A percentile compares a stretch with the other conserved stretches of the same genome.
Evolutionary conservation across 64 coral and sea anemone genomes (phyloP).

Genomic region (Montipora capricornis): DNA sequence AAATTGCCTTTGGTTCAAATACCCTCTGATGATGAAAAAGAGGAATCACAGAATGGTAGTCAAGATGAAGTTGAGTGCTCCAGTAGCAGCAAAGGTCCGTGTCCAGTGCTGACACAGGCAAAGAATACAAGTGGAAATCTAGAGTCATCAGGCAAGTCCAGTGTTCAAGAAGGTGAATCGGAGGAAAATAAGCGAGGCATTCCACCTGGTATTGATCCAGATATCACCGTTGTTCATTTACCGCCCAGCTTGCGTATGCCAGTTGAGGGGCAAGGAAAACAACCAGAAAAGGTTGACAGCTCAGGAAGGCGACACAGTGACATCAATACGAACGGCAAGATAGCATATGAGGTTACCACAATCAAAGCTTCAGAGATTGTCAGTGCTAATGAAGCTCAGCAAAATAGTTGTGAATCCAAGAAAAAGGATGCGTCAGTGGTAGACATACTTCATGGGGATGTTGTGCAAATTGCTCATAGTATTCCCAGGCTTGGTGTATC

Average conservation of each 20-base stretch:
- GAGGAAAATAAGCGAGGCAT: not conserved
- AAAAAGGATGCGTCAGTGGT: not conserved
- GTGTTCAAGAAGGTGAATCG: not conserved
- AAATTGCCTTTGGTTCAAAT: not conserved
- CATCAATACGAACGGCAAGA: not conserved
- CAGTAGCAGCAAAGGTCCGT: not conserved
- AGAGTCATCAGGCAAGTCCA: not conserved
- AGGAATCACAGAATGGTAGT: not conserved
- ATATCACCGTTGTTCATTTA: constrained; percentile 45
- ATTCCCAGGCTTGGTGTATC: constrained; percentile 18
- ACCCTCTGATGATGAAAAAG: constrained; percentile 24
- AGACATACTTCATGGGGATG: not conserved
- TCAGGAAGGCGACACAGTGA: not conserved
- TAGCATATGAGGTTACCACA: not conserved
- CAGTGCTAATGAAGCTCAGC: not conserved
- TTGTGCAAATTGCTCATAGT: not conserved
- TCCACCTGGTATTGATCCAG: constrained; percentile 35
- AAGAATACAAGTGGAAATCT: not conserved
- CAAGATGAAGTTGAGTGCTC: not conserved
- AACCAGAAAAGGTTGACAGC: not conserved
- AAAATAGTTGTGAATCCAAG: not conserved
- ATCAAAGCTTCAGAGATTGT: not conserved
- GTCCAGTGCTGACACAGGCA: not conserved
- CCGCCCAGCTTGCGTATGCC: constrained; percentile 1
- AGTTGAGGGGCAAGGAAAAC: not conserved